Evolutionary conservation across 2,888 invertebrate species (phyloP), one percentile per base, ranked within the genome.

Genomic region (Lottia gigantea): DNA sequence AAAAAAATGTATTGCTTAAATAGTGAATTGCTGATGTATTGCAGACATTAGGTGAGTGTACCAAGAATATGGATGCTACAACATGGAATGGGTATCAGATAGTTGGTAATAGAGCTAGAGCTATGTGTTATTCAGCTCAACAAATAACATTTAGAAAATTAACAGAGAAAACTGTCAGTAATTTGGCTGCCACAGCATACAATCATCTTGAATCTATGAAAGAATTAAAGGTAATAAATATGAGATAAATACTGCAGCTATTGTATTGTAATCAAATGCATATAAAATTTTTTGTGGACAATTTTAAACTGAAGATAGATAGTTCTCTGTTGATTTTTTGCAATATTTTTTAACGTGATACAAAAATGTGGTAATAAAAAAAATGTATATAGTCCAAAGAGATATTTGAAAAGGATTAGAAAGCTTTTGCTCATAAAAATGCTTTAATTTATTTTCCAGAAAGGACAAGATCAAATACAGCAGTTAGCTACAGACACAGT

Each of bases 1-100:
- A 19, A 16, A n/a, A n/a, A n/a, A n/a, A 65, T 25, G 7, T 46
- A 31, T 62, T 68, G 15, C n/a, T 31, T 4, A 31, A 31, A 4
- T 31, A 40, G 31, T 31, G 31, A 40, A 40, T 40, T 46, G 12
- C 64, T 14, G 63, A 64, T 73, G 14, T 70, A 73, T 85, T 85
- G 46, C 79, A 91, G 91, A 87, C 89, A 49, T 88, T 93, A 67
- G 91, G 90, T 80, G 91, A 92, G 73, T 93, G 93, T 83, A 93
- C 93, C 2, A 90, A 87, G 26, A 87, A 89, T 49, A 93, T 93
- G 93, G 92, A 92, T 83, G 86, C 91, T 3, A 91, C 92, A 79
- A 91, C 91, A 64, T 92, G 92, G 92, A 93, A 92, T 82, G 91
- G 92, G n/a, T 93, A 93, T 82, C 92, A 92, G 84, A 89, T 92